Conservation (phyloP, 2,113 vertebrate genomes). For the Micronycteris hirsuta region DNA sequence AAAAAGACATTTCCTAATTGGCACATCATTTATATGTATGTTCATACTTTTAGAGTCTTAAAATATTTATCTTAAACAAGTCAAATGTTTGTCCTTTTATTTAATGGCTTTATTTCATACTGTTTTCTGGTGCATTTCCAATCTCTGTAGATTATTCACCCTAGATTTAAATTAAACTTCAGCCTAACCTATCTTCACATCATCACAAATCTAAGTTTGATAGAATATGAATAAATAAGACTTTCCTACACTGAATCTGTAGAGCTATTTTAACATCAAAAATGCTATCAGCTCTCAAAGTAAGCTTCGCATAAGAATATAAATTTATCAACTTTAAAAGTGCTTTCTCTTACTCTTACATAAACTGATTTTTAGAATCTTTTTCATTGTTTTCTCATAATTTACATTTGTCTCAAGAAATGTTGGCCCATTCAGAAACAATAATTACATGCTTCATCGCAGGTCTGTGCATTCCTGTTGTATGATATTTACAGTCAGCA, state of each 20-base stretch:
- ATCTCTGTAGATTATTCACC: background rate
- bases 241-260: background rate
- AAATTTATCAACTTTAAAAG: background rate
- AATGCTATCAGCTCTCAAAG: background rate
- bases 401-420: background rate
- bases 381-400: background rate
- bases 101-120: background rate
- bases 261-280: background rate
- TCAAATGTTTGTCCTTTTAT: background rate
- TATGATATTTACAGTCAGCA: background rate
- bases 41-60: background rate
- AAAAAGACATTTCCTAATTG: background rate
- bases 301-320: background rate
- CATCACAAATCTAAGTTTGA: background rate
- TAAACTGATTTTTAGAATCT: background rate
- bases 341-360: background rate
- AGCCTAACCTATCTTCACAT: background rate
- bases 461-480: background rate
- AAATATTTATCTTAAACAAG: background rate
- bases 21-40: background rate
- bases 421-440: background rate
- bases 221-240: background rate
- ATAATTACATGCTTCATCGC: background rate
- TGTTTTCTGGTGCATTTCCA: background rate
- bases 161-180: background rate